phyloP scores from a whole-genome alignment of 1,140 invertebrate species.

The Elysia chlorotica region DNA sequence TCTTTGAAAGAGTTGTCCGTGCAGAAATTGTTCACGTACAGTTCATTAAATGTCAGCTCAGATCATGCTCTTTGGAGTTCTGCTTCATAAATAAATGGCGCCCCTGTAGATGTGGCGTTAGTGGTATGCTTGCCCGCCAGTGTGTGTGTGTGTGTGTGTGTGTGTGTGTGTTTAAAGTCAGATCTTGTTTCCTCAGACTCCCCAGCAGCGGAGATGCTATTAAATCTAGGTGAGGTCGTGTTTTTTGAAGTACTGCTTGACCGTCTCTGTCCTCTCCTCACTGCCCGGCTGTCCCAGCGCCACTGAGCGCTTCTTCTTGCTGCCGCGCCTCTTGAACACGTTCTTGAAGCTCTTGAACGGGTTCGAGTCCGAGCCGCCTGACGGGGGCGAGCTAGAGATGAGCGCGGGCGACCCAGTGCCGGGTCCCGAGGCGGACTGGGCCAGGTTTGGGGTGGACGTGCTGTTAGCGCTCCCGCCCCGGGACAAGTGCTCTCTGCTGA shows the following conservation, averaged over 20 bases:
- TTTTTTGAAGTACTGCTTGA: slow-evolving; percentile 44
- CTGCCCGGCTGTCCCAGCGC: slow-evolving; percentile 26
- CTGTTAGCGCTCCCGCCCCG: neutral
- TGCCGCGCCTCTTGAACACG: slow-evolving; percentile 39
- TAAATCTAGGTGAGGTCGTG: slow-evolving; percentile 31
- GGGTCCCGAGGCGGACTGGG: neutral
- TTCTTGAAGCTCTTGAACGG: slow-evolving; percentile 45
- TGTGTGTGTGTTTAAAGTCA: too few relatives aligned
- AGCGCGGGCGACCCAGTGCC: neutral
- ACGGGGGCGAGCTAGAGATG: neutral
- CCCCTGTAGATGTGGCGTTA: too few relatives aligned
- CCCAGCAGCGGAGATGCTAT: too few relatives aligned
- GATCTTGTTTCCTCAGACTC: too few relatives aligned
- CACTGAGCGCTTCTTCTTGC: slow-evolving; percentile 34
- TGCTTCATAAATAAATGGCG: too few relatives aligned
- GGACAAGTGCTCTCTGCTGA: slow-evolving; percentile 2
- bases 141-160: too few relatives aligned
- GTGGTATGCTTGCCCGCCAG: too few relatives aligned
- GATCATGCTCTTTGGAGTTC: too few relatives aligned
- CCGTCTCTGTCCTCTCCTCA: slow-evolving; percentile 28
- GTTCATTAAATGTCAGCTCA: too few relatives aligned
- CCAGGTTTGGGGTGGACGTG: neutral
- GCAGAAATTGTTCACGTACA: too few relatives aligned
- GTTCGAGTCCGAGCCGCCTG: slow-evolving; percentile 31
- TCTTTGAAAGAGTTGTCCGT: too few relatives aligned